phyloP scores from a whole-genome alignment of 2,113 vertebrate species.

The Dipodomys spectabilis region DNA sequence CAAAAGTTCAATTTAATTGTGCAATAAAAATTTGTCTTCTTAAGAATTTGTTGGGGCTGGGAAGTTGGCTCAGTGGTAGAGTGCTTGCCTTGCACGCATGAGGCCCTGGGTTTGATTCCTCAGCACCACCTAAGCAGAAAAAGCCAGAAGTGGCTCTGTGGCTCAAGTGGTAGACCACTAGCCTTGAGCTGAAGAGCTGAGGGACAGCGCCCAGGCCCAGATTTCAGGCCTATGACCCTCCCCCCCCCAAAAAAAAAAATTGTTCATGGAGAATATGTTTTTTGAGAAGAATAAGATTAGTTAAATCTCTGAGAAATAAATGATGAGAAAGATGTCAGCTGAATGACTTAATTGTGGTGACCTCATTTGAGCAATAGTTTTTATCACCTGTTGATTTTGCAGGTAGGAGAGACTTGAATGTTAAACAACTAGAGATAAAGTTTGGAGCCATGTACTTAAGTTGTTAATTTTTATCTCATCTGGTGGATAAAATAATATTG shows the following conservation, averaged over 20 bases:
- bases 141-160: too few species aligned
- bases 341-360: not conserved
- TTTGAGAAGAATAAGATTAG: not conserved
- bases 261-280: not conserved
- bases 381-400: not conserved
- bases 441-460: not conserved
- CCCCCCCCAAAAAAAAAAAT: too few species aligned
- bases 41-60: not conserved
- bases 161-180: too few species aligned
- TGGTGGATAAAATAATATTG: not conserved
- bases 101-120: too few species aligned
- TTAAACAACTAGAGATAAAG: not conserved
- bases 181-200: too few species aligned
- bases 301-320: not conserved
- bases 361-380: not conserved
- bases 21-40: not conserved
- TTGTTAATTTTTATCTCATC: not conserved
- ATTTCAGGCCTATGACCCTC: too few species aligned
- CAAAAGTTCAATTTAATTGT: constrained; percentile 29
- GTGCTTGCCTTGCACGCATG: too few species aligned
- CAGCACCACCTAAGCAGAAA: too few species aligned
- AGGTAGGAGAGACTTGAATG: not conserved
- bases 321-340: not conserved
- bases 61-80: too few species aligned
- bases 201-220: too few species aligned